phyloP scores from a whole-genome alignment of 2,797 vertebrate genomes.

The Triplophysa bombifrons region DNA sequence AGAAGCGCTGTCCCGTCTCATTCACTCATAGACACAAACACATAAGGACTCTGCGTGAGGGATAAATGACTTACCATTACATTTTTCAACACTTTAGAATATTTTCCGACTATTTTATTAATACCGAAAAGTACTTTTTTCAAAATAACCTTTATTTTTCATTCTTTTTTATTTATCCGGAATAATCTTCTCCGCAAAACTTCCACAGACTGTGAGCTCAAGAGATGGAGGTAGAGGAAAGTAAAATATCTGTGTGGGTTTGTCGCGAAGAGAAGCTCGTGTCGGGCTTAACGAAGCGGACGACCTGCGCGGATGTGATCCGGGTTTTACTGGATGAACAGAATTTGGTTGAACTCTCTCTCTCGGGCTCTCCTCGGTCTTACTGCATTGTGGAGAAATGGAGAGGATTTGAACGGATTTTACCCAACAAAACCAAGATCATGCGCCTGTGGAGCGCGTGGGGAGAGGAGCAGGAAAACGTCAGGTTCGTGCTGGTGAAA shows the following conservation, averaged over 20 bases:
- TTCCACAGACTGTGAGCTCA: slow-evolving; percentile 42
- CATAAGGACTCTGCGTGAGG: slow-evolving; percentile 1
- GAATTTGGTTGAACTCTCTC: slow-evolving; percentile 77
- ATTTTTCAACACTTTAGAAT: not conserved
- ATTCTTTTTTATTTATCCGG: not conserved
- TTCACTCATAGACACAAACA: slow-evolving; percentile 6
- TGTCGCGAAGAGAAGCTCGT: slow-evolving; percentile 95
- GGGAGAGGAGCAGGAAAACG: slow-evolving; percentile 93
- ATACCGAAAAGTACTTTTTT: too few relatives aligned
- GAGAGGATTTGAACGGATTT: slow-evolving; percentile 92
- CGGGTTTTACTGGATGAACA: slow-evolving; percentile 88
- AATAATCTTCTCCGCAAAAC: not conserved
- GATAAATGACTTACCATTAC: not conserved
- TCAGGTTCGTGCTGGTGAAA: slow-evolving; percentile 92
- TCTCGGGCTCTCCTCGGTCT: slow-evolving; percentile 83
- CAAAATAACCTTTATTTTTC: too few relatives aligned
- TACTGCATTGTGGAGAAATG: slow-evolving; percentile 98
- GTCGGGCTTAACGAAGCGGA: slow-evolving; percentile 89
- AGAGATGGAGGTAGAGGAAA: slow-evolving; percentile 85
- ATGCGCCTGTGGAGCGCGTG: slow-evolving; percentile 92
- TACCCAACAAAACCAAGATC: slow-evolving; percentile 93
- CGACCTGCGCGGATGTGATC: slow-evolving; percentile 93
- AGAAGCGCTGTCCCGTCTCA: slow-evolving; percentile 24
- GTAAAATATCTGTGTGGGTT: slow-evolving; percentile 93
- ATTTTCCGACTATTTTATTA: slow-evolving; percentile 15